Evolutionary conservation across 2,797 vertebrate genomes (phyloP), one percentile per base, ranked within the genome.

Genomic region (Emys orbicularis): DNA sequence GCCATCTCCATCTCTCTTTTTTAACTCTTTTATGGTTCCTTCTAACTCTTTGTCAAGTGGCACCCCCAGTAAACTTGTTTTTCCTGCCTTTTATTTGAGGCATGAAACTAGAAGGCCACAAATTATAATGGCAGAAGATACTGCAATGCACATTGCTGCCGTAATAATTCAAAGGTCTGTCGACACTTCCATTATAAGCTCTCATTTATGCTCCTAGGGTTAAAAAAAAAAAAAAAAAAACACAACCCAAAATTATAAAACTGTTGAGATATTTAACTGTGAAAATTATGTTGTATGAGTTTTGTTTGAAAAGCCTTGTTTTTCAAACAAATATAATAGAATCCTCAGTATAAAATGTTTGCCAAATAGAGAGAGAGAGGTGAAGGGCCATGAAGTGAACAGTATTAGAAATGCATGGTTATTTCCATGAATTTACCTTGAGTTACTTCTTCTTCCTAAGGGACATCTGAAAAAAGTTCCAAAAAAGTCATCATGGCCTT

Each of bases 1-100:
- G 34, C 80, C 27, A 4, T 88, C 82, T 88, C 94, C 87, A 95
- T 97, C 87, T 96, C 96, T 94, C 93, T 96, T 87, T 41, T 74
- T 95, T 94, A 90, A 94, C 65, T 94, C 59, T 93, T 96, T 93
- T 90, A 84, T 86, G 54, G 4, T 92, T 34, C 86, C 5, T 94
- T 92, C 29, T 94, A 87, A 72, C 41, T 90, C 74, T 37, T 83
- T 96, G 81, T 96, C 82, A 90, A 88, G 72, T 92, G 80, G 27
- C 72, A 84, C 19, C 47, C 50, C 77, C 72, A 76, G 87, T 85
- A 92, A 86, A 93, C 93, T 88, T 94, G 57, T 92, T 96, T 93
- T 96, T 84, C 34, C 61, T 44, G 50, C 65, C 27, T 76, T 94
- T 88, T 50, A 15, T 54, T 12, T 94, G 90, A 94, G 91, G 27